phyloP scores from a whole-genome alignment of 2,797 vertebrate species.

The Babyrousa celebensis region DNA sequence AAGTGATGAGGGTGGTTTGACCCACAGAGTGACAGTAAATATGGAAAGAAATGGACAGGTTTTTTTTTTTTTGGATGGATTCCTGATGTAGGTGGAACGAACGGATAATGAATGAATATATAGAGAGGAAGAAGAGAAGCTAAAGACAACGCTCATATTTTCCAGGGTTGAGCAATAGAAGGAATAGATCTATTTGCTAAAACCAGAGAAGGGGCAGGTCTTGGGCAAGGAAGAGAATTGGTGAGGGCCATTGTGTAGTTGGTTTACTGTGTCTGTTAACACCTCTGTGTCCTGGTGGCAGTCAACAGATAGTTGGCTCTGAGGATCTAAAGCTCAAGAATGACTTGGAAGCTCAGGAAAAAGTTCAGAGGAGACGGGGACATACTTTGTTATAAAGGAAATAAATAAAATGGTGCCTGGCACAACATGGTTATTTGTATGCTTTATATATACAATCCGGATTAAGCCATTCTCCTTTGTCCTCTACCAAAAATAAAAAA shows the following conservation, averaged over 20 bases:
- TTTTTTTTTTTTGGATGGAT: too few relatives aligned
- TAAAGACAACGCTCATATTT: background rate
- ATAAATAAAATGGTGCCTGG: background rate
- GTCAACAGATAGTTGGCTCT: background rate
- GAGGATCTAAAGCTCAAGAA: background rate
- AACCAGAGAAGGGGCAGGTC: background rate
- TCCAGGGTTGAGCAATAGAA: background rate
- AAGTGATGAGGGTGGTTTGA: background rate
- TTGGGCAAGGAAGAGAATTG: background rate
- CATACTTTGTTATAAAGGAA: conserved; percentile 17
- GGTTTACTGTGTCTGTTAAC: background rate
- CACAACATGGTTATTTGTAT: conserved; percentile 14
- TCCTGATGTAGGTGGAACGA: background rate
- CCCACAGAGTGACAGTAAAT: background rate
- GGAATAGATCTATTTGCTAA: background rate
- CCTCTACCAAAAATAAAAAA: conserved; percentile 48
- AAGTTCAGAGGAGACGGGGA: background rate
- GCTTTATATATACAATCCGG: background rate
- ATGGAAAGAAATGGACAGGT: background rate
- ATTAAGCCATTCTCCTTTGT: conserved; percentile 40
- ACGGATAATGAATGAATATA: background rate
- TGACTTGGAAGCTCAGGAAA: conserved; percentile 11
- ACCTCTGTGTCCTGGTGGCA: background rate
- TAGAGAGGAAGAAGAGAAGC: background rate
- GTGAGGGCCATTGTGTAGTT: background rate